phyloP scores from a whole-genome alignment of 2,797 vertebrate species.

The Epinephelus awoara region DNA sequence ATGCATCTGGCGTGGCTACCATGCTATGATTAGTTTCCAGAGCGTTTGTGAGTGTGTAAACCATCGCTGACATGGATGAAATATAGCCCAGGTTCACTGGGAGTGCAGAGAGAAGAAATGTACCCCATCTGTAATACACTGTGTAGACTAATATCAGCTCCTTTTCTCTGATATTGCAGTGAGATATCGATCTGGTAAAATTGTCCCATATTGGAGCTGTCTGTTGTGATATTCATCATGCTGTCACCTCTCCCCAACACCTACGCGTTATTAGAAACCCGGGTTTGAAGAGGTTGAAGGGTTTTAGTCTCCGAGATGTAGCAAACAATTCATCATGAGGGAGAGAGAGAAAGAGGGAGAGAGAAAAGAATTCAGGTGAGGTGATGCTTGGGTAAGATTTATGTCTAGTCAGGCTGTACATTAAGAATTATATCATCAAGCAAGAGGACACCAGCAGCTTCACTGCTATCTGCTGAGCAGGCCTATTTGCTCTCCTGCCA shows the following conservation, averaged over 20 bases:
- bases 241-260: slow-evolving; percentile 96
- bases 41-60: slow-evolving; percentile 89
- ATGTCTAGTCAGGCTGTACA: slow-evolving; percentile 86
- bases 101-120: slow-evolving; percentile 98
- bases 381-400: slow-evolving; percentile 89
- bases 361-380: slow-evolving; percentile 85
- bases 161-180: slow-evolving; percentile 99
- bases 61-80: slow-evolving; percentile 93
- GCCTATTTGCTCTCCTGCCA: slow-evolving; percentile 82
- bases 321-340: slow-evolving; percentile 95
- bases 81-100: slow-evolving; percentile 95
- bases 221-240: slow-evolving; percentile 99
- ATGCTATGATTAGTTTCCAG: slow-evolving; percentile 91
- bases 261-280: slow-evolving; percentile 99
- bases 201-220: slow-evolving; percentile 99
- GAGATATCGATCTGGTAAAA: slow-evolving; percentile 99
- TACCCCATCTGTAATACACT: slow-evolving; percentile 99
- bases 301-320: slow-evolving; percentile 95
- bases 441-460: slow-evolving; percentile 79
- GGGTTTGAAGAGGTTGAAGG: slow-evolving; percentile 98
- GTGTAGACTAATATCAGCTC: slow-evolving; percentile 99
- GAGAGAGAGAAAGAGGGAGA: slow-evolving; percentile 46
- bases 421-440: slow-evolving; percentile 90
- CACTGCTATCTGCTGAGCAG: slow-evolving; percentile 85
- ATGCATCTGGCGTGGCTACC: slow-evolving; percentile 85